phyloP scores from a whole-genome alignment of 1,140 invertebrate genomes.

The Tyrophagus putrescentiae region DNA sequence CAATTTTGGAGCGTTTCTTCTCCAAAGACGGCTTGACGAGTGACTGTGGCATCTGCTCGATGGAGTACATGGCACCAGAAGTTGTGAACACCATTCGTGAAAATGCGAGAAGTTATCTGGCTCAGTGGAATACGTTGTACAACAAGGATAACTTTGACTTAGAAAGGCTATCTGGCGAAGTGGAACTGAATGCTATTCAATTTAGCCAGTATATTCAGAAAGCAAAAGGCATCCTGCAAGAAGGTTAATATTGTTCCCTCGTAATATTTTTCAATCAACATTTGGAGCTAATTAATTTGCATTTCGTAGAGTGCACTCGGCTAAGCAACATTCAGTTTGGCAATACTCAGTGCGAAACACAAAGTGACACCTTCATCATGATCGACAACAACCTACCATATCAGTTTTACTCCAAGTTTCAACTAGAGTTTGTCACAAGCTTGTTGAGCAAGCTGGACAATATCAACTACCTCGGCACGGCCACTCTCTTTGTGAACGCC shows the following conservation, averaged over 20 bases:
- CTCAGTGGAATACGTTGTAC: not conserved
- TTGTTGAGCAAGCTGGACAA: not conserved
- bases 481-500: constrained; percentile 5
- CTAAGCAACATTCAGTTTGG: not conserved
- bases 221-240: not conserved
- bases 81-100: not conserved
- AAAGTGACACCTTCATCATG: constrained; percentile 10
- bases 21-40: not conserved
- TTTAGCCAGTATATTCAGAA: constrained; percentile 7
- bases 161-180: not conserved
- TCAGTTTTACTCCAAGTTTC: not conserved
- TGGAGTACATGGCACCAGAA: not conserved
- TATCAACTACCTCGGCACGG: not conserved
- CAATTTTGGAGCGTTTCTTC: constrained; percentile 12
- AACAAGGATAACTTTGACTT: not conserved
- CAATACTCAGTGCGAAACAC: not conserved
- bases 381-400: constrained; percentile 4
- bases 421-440: not conserved
- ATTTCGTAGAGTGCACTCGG: not conserved
- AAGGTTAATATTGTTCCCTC: not conserved
- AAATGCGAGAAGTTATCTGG: constrained; percentile 1
- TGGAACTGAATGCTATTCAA: not conserved
- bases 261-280: not conserved
- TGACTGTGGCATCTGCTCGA: constrained; percentile 8
- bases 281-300: no score